These are phyloP conservation scores for Anodontia alba DNA, from an alignment of 2,888 invertebrate genomes.

Conservation along the genomic window DNA sequence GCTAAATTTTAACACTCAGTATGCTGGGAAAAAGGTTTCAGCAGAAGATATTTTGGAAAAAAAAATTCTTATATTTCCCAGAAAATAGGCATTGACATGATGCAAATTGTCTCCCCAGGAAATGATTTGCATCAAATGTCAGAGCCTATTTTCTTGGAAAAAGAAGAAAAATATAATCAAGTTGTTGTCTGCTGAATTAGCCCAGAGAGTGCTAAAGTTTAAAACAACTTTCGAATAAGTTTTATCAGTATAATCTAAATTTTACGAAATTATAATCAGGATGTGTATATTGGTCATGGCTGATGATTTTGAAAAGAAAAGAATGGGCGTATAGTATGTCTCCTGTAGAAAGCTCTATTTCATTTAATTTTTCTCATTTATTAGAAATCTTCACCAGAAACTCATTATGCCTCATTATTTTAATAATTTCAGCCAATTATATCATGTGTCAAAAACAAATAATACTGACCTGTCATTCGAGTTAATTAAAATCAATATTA, in stretches of 20 bases:
- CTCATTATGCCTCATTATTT: slow-evolving; percentile 6
- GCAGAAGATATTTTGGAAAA: no score
- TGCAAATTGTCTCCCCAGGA: no score
- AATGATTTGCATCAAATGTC: no score
- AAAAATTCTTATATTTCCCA: no score
- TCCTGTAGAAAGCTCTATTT: slow-evolving; percentile 4
- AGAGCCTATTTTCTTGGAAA: no score
- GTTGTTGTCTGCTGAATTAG: no score
- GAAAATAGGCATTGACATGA: no score
- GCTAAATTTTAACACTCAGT: no score
- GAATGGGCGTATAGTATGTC: slow-evolving; percentile 3
- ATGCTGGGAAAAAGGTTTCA: no score
- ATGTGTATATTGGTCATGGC: slow-evolving; percentile 8
- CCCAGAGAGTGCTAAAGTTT: neutral
- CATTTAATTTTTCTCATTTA: slow-evolving; percentile 17
- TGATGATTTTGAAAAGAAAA: slow-evolving; percentile 1
- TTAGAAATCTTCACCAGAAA: slow-evolving; percentile 9
- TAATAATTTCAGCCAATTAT: slow-evolving; percentile 17
- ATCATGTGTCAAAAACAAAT: slow-evolving; percentile 10
- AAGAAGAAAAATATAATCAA: no score
- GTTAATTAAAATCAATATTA: slow-evolving; percentile 63
- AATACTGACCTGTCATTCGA: slow-evolving; percentile 45
- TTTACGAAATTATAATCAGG: slow-evolving; percentile 12
- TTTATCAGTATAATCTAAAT: slow-evolving; percentile 15
- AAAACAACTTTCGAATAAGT: slow-evolving; percentile 15